A percentile compares a stretch with the other conserved stretches of the same genome.
phyloP scores from a whole-genome alignment of 1,140 invertebrate genomes.

The Atopsyche davidsoni region DNA sequence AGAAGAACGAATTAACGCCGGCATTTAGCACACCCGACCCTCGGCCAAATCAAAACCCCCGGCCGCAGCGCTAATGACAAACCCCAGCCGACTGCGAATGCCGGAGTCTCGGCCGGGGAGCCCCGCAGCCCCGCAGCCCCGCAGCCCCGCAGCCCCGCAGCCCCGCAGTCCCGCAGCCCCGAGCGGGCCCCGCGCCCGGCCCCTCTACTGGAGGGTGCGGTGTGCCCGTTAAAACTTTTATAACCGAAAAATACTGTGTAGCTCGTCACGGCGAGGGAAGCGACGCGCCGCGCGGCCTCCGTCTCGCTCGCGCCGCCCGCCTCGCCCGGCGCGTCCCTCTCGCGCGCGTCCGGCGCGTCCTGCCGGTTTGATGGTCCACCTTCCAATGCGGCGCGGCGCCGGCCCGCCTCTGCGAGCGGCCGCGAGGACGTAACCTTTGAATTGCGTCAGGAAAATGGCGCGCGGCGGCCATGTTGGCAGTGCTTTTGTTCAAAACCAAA shows the following conservation, averaged over 20 bases:
- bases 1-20: conserved; percentile 4
- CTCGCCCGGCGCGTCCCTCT: conserved; percentile 53
- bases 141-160: conserved; percentile 7
- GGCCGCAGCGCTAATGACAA: conserved; percentile 19
- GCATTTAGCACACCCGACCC: conserved; percentile 8
- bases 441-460: conserved; percentile 22
- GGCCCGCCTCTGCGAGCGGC: conserved; percentile 32
- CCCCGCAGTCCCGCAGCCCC: conserved; percentile 27
- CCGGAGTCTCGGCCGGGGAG: conserved; percentile 8
- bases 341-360: conserved; percentile 52
- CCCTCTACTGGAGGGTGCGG: conserved; percentile 39
- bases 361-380: conserved; percentile 73
- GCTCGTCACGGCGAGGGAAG: conserved; percentile 7
- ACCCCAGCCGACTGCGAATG: conserved; percentile 2
- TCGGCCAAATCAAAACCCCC: not conserved
- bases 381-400: conserved; percentile 64
- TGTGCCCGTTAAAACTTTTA: conserved; percentile 54
- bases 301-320: conserved; percentile 45
- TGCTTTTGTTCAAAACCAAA: not conserved
- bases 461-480: not conserved
- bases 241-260: conserved; percentile 47
- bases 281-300: conserved; percentile 11
- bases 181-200: conserved; percentile 51
- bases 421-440: conserved; percentile 19
- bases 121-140: conserved; percentile 19